Percentiles rank a stretch among this genome's conserved stretches.
These are phyloP conservation scores for Heterohyrax brucei DNA, from an alignment of 2,797 vertebrate genomes.

Conservation along the genomic window DNA sequence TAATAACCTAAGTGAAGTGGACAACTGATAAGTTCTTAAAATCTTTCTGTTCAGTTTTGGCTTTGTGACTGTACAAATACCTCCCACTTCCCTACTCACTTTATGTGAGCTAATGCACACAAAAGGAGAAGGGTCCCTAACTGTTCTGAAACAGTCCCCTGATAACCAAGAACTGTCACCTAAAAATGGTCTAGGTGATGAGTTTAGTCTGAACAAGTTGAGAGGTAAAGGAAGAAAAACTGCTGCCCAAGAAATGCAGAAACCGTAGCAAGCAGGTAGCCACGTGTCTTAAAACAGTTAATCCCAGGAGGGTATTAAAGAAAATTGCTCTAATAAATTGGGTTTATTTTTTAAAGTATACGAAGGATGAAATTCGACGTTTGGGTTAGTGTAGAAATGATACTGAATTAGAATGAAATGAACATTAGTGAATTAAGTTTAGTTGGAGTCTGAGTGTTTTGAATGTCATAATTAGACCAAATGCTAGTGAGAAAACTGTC, in stretches of 20 bases:
- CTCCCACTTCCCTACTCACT: not conserved
- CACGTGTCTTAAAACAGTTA: not conserved
- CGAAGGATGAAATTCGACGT: constrained; percentile 24
- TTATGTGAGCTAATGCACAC: not conserved
- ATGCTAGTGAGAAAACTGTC: constrained; percentile 46
- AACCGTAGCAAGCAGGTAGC: not conserved
- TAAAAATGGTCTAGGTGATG: not conserved
- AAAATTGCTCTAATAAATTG: not conserved
- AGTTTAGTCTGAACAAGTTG: not conserved
- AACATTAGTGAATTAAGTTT: constrained; percentile 20
- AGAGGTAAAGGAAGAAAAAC: constrained; percentile 17
- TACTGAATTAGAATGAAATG: constrained; percentile 56
- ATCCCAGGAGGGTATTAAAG: not conserved
- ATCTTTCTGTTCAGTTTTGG: not conserved
- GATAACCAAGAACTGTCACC: constrained; percentile 24
- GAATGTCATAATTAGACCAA: constrained; percentile 62
- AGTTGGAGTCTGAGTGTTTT: constrained; percentile 14
- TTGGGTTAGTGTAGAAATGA: not conserved
- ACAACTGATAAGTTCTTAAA: not conserved
- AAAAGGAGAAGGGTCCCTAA: not conserved
- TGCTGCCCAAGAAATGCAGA: constrained; percentile 14
- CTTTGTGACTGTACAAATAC: not conserved
- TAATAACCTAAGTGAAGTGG: not conserved
- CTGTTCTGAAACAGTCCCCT: constrained; percentile 36
- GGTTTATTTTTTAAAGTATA: constrained; percentile 52